Evolutionary conservation across 2,888 invertebrate species (phyloP), one percentile per base, ranked within the genome.

Genomic region (Amblyjoppa fuscipennis): DNA sequence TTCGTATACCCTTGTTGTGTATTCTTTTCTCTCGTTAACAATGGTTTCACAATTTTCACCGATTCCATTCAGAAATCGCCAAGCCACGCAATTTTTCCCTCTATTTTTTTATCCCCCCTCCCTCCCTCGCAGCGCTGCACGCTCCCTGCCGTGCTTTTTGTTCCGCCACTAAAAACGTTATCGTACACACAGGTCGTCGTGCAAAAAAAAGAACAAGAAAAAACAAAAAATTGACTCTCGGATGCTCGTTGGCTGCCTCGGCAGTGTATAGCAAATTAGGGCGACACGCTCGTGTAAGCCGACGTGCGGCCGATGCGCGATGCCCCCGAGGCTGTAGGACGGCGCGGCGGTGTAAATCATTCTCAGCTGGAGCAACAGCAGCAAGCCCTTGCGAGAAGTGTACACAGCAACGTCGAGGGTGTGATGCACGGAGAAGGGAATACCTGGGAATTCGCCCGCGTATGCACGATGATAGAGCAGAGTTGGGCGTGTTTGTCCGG

Each of bases 241-340:
- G 88, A 85, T 87, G 87, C 84, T 70, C 75, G 69, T 81, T 83
- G 73, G 81, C 89, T n/a, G 71, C 51, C 51, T 76, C 51, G 61
- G 68, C 87, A 6, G 31, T 31, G 61, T 76, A 84, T 71, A 78
- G 87, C 86, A 89, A 89, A 91, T 90, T 90, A 90, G 90, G 89
- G 89, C 89, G 89, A 89, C 85, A 88, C 90, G 89, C 90, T 92
- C 91, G 90, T 92, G 91, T 91, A 91, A 92, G 91, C 90, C 89
- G 45, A 89, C 86, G 87, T 90, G 90, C 91, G 89, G 88, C 88
- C 87, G 88, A 25, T 31, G 81, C 82, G 59, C 73, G 70, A 49
- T 49, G 45, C 45, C 73, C 79, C 71, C n/a, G 75, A 81, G 84
- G 84, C 69, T 81, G 71, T 31, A 61, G 85, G 80, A 80, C 83